Percentiles rank a stretch among this genome's conserved stretches.
Evolutionary conservation across 2,113 vertebrate genomes (phyloP).

Genomic region (Gnathonemus echidnorhynchus): DNA sequence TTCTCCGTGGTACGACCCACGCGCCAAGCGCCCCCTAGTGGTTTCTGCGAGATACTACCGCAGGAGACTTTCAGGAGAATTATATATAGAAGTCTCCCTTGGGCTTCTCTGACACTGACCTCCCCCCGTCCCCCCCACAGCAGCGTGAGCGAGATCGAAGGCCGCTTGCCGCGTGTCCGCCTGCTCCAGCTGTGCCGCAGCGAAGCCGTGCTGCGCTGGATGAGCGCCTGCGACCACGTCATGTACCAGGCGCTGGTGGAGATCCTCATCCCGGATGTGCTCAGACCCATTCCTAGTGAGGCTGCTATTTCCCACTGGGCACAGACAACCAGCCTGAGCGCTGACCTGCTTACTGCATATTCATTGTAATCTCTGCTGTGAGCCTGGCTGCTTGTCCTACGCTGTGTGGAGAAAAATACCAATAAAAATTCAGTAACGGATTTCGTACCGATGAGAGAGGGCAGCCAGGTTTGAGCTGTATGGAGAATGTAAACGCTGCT

Average conservation of each 20-base stretch:
- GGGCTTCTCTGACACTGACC: not conserved
- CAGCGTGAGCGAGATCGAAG: slow-evolving; percentile 74
- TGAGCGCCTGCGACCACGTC: slow-evolving; percentile 91
- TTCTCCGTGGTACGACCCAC: not conserved
- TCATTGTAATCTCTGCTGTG: not conserved
- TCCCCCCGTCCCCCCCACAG: not conserved
- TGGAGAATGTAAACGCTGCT: not conserved
- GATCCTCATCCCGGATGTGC: slow-evolving; percentile 94
- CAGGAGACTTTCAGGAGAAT: not conserved
- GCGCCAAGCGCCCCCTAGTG: not conserved
- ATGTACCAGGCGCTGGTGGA: slow-evolving; percentile 96
- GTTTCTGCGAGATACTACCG: not conserved
- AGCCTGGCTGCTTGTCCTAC: not conserved
- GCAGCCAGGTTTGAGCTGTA: not conserved
- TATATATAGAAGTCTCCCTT: not conserved
- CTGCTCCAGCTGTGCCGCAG: slow-evolving; percentile 79
- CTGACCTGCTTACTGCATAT: not conserved
- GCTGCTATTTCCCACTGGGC: not conserved
- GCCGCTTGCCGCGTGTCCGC: slow-evolving; percentile 68
- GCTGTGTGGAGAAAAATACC: not conserved
- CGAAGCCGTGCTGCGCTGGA: slow-evolving; percentile 84
- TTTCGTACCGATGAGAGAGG: not conserved
- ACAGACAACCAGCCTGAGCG: not conserved
- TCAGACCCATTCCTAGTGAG: slow-evolving; percentile 95
- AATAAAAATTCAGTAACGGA: not conserved